These are phyloP conservation scores for Drosophila histrio DNA, from an alignment of 2,888 invertebrate genomes.

Conservation along the genomic window DNA sequence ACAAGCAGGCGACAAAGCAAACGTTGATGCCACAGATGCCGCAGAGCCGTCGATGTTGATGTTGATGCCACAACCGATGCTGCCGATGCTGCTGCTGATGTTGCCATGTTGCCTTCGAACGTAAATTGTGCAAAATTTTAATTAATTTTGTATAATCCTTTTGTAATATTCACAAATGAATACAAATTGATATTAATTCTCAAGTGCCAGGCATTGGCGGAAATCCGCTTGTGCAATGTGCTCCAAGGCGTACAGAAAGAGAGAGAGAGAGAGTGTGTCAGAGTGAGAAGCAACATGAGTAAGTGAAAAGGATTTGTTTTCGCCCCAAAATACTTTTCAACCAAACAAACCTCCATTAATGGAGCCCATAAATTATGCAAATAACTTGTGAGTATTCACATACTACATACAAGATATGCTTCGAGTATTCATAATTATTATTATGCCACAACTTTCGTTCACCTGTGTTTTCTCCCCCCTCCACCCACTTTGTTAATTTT, in stretches of 20 bases:
- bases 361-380: constrained; percentile 70
- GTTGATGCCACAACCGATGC: background rate
- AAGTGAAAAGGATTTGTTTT: constrained; percentile 57
- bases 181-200: constrained; percentile 78
- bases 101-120: constrained; percentile 27
- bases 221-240: constrained; percentile 54
- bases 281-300: constrained; percentile 19
- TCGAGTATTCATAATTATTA: constrained; percentile 32
- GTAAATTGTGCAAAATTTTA: constrained; percentile 71
- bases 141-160: constrained; percentile 76
- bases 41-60: background rate
- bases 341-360: constrained; percentile 34
- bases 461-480: constrained; percentile 5
- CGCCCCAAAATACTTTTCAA: constrained; percentile 25
- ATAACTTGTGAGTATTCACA: constrained; percentile 39
- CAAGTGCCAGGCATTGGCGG: constrained; percentile 65
- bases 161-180: constrained; percentile 79
- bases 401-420: too few species aligned
- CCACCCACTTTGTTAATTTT: background rate
- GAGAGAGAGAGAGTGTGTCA: background rate
- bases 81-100: background rate
- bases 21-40: constrained; percentile 3
- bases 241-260: background rate
- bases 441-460: constrained; percentile 16
- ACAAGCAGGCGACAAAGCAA: constrained; percentile 32